Conservation (phyloP, 2,797 vertebrate species). For the Chloroceryle amazona region DNA sequence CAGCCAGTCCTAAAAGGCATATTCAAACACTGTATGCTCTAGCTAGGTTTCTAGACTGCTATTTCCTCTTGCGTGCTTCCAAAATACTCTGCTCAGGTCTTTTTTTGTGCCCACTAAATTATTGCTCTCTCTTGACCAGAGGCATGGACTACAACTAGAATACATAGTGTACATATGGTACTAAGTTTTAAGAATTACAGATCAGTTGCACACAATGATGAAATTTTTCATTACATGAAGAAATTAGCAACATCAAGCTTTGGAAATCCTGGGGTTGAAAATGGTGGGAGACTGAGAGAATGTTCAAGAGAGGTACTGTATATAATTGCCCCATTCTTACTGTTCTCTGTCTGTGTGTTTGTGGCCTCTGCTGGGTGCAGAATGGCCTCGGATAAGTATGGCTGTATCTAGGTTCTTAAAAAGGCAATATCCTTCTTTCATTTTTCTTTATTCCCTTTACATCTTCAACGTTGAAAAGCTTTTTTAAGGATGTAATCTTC, state of each 20-base stretch:
- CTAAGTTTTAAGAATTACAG: background rate
- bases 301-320: background rate
- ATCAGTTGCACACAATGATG: background rate
- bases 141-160: background rate
- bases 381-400: background rate
- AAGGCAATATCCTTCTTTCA: background rate
- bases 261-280: background rate
- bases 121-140: background rate
- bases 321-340: rapidly evolving
- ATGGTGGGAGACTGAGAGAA: background rate
- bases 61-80: background rate
- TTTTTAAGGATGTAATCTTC: background rate
- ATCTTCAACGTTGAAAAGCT: background rate
- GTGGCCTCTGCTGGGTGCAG: background rate
- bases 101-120: background rate
- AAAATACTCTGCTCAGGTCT: background rate
- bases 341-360: background rate
- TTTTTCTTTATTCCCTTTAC: background rate
- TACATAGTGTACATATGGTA: rapidly evolving
- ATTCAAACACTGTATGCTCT: background rate
- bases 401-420: background rate
- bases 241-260: background rate
- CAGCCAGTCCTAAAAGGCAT: background rate
- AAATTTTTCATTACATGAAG: background rate
- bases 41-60: background rate